Percentiles rank a stretch among this genome's conserved stretches.
Evolutionary conservation across 2,797 vertebrate species (phyloP).

Genomic region (Tadarida brasiliensis): DNA sequence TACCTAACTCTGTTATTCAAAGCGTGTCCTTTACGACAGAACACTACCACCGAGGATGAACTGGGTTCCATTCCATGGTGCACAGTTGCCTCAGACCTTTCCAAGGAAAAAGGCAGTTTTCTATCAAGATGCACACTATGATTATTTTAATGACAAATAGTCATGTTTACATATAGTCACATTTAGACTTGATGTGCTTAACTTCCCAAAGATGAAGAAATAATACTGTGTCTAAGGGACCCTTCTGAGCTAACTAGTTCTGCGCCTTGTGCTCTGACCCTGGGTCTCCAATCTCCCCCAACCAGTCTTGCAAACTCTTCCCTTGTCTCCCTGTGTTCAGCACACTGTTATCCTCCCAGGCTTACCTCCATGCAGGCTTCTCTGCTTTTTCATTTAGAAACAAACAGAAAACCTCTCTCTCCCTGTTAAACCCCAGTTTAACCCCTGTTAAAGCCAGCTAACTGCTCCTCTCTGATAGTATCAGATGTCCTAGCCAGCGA

Average conservation of each 20-base stretch:
- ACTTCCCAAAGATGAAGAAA: not conserved
- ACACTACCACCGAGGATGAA: not conserved
- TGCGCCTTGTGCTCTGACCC: not conserved
- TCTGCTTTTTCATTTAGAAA: not conserved
- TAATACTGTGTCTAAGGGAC: not conserved
- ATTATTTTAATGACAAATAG: conserved; percentile 10
- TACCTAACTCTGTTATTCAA: conserved; percentile 42
- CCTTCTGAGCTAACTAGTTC: not conserved
- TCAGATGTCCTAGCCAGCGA: not conserved
- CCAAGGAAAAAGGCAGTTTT: not conserved
- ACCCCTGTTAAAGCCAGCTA: not conserved
- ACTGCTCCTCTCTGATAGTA: not conserved
- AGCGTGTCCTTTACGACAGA: not conserved
- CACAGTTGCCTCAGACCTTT: not conserved
- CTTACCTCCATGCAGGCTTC: not conserved
- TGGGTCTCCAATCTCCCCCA: not conserved
- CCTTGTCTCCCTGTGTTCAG: not conserved
- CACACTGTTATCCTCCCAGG: not conserved
- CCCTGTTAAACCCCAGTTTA: not conserved
- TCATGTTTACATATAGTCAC: not conserved
- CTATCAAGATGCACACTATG: not conserved
- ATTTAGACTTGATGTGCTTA: not conserved
- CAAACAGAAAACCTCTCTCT: not conserved
- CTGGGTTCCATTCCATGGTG: not conserved
- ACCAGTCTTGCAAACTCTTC: not conserved